phyloP scores from a whole-genome alignment of 2,797 vertebrate species.

The Gastrophryne carolinensis region DNA sequence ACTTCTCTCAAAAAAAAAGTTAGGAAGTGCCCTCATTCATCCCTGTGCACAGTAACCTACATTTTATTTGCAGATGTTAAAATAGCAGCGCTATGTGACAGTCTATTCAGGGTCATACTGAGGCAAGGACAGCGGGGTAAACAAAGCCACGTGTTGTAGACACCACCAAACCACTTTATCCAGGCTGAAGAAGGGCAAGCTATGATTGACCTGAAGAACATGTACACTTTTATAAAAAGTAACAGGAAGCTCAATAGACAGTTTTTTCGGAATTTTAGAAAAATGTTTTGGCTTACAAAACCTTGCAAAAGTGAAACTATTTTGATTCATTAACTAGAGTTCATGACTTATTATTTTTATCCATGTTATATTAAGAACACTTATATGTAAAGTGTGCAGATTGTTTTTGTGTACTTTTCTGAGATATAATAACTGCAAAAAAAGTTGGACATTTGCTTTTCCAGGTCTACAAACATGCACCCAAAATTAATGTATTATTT shows the following conservation, averaged over 20 bases:
- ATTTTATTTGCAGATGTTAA: conserved; percentile 35
- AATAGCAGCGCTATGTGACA: background rate
- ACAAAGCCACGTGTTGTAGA: conserved; percentile 29
- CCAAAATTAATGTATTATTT: too few species aligned
- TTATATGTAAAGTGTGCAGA: too few species aligned
- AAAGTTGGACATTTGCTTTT: too few species aligned
- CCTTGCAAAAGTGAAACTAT: too few species aligned
- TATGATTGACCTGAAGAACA: conserved; percentile 4
- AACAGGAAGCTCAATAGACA: conserved; percentile 19
- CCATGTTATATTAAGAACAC: too few species aligned
- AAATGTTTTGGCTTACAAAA: too few species aligned
- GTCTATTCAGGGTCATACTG: conserved; percentile 8
- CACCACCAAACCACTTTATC: conserved; percentile 18
- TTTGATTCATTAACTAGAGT: too few species aligned
- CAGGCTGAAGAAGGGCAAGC: background rate
- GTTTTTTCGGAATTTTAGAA: background rate
- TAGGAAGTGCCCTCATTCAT: background rate
- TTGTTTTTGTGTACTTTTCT: too few species aligned
- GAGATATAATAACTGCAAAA: too few species aligned
- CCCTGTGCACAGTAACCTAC: conserved; percentile 1
- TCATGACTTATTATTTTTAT: too few species aligned
- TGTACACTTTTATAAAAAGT: background rate
- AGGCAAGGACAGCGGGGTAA: conserved; percentile 11
- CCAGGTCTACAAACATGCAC: too few species aligned
- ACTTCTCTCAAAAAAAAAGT: background rate